Evolutionary conservation across 2,113 vertebrate genomes (phyloP).

Genomic region (Zapornia atra): DNA sequence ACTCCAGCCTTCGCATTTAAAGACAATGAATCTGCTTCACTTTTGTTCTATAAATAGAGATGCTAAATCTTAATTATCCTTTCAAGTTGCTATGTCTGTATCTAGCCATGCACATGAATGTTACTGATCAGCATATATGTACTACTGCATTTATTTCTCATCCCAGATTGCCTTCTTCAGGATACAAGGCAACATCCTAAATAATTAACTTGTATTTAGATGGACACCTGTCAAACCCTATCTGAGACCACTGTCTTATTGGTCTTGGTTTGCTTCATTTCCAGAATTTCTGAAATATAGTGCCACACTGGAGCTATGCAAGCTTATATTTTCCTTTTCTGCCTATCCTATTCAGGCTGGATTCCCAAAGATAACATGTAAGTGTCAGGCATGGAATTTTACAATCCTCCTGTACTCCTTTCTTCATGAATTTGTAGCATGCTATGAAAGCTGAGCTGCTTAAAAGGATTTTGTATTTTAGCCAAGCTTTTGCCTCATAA

Average conservation of each 20-base stretch:
- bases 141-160: constrained; percentile 63
- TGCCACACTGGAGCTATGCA: not conserved
- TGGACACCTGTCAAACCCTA: constrained; percentile 12
- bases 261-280: not conserved
- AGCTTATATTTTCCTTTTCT: constrained; percentile 25
- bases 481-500: not conserved
- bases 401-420: constrained; percentile 46
- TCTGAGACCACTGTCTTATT: not conserved
- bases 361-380: constrained; percentile 53
- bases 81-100: constrained; percentile 56
- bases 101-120: constrained; percentile 60
- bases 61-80: constrained; percentile 69
- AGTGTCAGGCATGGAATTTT: constrained; percentile 60
- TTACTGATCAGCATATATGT: constrained; percentile 54
- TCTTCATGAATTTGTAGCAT: constrained; percentile 48
- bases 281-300: not conserved
- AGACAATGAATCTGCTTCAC: constrained; percentile 67
- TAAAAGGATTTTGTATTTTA: constrained; percentile 56
- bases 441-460: constrained; percentile 36
- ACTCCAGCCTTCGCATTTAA: constrained; percentile 52
- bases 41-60: constrained; percentile 72
- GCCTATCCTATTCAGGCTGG: not conserved
- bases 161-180: constrained; percentile 26
- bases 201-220: constrained; percentile 42
- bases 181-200: constrained; percentile 38